These are phyloP conservation scores for Anguilla pacifica DNA, from an alignment of 2,797 vertebrate species.

Conservation along the genomic window DNA sequence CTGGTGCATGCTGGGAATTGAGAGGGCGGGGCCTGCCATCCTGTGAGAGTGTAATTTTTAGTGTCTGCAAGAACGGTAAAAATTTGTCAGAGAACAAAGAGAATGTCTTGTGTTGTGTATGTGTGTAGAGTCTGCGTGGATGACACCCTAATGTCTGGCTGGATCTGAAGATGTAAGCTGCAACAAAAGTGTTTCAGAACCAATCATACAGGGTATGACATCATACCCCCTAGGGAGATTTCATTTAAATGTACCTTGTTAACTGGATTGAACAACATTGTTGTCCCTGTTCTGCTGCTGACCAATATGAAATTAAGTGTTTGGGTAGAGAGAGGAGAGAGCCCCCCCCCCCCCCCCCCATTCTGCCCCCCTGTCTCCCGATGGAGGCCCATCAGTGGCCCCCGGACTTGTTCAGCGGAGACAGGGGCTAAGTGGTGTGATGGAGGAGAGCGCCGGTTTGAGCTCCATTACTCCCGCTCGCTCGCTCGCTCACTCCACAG, in stretches of 20 bases:
- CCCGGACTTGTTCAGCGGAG: conserved; percentile 45
- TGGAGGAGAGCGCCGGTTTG: conserved; percentile 68
- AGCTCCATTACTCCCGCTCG: conserved; percentile 72
- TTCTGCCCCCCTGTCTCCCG: conserved; percentile 53
- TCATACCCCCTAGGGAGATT: background rate
- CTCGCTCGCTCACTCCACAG: conserved; percentile 57
- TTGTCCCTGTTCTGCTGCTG: background rate
- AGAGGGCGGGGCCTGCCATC: conserved; percentile 38
- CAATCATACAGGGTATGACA: background rate
- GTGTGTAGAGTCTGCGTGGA: background rate
- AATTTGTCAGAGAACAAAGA: background rate
- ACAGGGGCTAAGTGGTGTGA: conserved; percentile 74
- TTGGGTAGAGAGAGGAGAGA: conserved; percentile 65
- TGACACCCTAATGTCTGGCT: background rate
- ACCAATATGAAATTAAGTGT: conserved; percentile 70
- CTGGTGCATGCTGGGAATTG: background rate
- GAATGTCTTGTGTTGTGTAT: background rate
- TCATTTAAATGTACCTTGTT: background rate
- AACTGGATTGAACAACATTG: background rate
- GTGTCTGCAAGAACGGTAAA: background rate
- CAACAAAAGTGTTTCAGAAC: background rate
- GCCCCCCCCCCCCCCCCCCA: conserved; percentile 44
- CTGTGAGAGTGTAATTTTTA: conserved; percentile 46
- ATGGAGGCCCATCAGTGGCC: conserved; percentile 60
- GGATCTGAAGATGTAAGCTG: background rate